A percentile compares a stretch with the other conserved stretches of the same genome.
These are phyloP conservation scores for Drosophila sucinea DNA, from an alignment of 1,140 invertebrate genomes.

Conservation along the genomic window DNA sequence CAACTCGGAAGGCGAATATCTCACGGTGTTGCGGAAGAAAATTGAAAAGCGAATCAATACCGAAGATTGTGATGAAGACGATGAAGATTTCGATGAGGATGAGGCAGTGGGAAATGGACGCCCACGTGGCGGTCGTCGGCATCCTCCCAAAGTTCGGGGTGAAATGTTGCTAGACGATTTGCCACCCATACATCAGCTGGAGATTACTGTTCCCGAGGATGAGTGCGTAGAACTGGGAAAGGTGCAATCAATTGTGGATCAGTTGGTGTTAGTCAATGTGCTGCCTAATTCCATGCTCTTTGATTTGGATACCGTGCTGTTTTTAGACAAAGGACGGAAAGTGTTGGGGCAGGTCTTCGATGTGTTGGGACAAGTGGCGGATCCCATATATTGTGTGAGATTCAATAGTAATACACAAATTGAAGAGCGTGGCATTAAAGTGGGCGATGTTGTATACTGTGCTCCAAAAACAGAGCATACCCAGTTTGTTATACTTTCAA, in stretches of 20 bases:
- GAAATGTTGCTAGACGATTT: conserved; percentile 86
- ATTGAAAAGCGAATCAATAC: conserved; percentile 71
- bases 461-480: conserved; percentile 90
- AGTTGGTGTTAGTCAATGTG: conserved; percentile 89
- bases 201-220: conserved; percentile 90
- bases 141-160: conserved; percentile 68
- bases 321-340: conserved; percentile 89
- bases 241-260: conserved; percentile 88
- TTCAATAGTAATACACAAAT: conserved; percentile 92
- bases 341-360: conserved; percentile 93
- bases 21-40: conserved; percentile 60
- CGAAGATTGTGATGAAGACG: conserved; percentile 69
- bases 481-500: conserved; percentile 88
- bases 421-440: conserved; percentile 85
- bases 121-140: conserved; percentile 32
- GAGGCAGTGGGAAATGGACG: conserved; percentile 22
- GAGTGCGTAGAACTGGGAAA: conserved; percentile 90
- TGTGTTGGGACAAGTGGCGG: conserved; percentile 91
- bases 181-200: conserved; percentile 92
- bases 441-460: conserved; percentile 90
- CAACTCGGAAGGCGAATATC: conserved; percentile 66
- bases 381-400: conserved; percentile 91
- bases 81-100: conserved; percentile 64
- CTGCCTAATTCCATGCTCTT: conserved; percentile 88
- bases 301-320: conserved; percentile 93